Percentiles rank a stretch among this genome's conserved stretches.
Conservation (phyloP, 2,113 vertebrate species). For the Ancistrus triradiatus region DNA sequence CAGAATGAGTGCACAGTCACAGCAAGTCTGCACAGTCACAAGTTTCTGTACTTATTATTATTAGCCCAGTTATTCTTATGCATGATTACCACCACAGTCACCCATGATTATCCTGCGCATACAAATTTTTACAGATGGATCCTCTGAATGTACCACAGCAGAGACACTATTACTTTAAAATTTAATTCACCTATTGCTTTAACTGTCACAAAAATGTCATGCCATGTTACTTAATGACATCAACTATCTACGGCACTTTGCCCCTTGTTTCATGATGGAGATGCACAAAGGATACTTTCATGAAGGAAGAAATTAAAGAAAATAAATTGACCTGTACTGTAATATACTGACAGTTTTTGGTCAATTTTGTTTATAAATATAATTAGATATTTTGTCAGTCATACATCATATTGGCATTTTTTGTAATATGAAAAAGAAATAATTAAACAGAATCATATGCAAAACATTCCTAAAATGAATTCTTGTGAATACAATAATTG, state of each 20-base stretch:
- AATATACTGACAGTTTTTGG: slow-evolving; percentile 6
- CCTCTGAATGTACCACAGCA: slow-evolving; percentile 42
- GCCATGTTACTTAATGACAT: slow-evolving; percentile 36
- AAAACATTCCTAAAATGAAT: slow-evolving; percentile 6
- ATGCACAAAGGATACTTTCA: no score
- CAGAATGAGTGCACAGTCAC: background rate
- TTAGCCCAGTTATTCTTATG: background rate
- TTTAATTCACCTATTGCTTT: slow-evolving; percentile 61
- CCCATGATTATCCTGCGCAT: slow-evolving; percentile 35
- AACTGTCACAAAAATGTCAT: slow-evolving; percentile 59
- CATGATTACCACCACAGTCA: slow-evolving; percentile 1
- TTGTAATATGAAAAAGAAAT: slow-evolving; percentile 33
- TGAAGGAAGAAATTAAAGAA: slow-evolving; percentile 18
- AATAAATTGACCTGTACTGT: background rate
- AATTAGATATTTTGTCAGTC: slow-evolving; percentile 8
- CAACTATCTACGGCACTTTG: slow-evolving; percentile 45
- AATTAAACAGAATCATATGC: slow-evolving; percentile 21
- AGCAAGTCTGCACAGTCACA: background rate
- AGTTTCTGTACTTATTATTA: slow-evolving; percentile 6
- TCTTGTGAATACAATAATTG: background rate
- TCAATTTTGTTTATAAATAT: slow-evolving; percentile 22
- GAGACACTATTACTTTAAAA: slow-evolving; percentile 51
- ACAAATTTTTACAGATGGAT: slow-evolving; percentile 35
- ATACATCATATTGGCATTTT: slow-evolving; percentile 34
- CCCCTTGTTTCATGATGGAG: slow-evolving; percentile 33